Conservation (phyloP, 2,888 invertebrate genomes). For the Tholera decimalis region DNA sequence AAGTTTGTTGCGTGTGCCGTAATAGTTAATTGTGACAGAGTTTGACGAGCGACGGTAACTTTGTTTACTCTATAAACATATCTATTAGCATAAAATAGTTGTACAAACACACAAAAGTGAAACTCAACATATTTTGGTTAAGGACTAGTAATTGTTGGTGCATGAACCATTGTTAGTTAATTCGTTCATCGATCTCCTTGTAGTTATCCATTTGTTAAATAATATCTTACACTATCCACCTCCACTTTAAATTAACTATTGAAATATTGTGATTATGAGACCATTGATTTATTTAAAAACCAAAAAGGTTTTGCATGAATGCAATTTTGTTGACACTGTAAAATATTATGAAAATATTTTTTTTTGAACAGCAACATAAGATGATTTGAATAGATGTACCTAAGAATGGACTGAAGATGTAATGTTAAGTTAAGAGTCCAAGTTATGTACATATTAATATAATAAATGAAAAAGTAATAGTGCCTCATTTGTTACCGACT, state of each 20-base stretch:
- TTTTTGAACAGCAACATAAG: conserved; percentile 63
- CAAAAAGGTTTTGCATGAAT: conserved; percentile 81
- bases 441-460: conserved; percentile 73
- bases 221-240: conserved; percentile 64
- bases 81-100: conserved; percentile 64
- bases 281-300: conserved; percentile 87
- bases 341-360: conserved; percentile 67
- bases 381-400: conserved; percentile 72
- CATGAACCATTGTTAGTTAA: conserved; percentile 64
- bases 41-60: conserved; percentile 46
- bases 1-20: conserved; percentile 59
- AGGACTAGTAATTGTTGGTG: conserved; percentile 63
- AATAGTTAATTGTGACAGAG: conserved; percentile 52
- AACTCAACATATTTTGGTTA: conserved; percentile 60
- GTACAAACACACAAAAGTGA: conserved; percentile 57
- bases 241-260: conserved; percentile 69
- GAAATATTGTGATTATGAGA: conserved; percentile 86
- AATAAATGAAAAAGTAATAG: conserved; percentile 77
- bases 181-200: conserved; percentile 62
- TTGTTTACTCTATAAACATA: conserved; percentile 60
- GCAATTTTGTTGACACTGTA: conserved; percentile 81
- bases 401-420: conserved; percentile 80
- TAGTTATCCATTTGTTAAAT: conserved; percentile 67
- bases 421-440: conserved; percentile 77
- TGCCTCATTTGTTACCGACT: conserved; percentile 90